Conservation (phyloP, 2,113 vertebrate species). For the Protobothrops flavoviridis region DNA sequence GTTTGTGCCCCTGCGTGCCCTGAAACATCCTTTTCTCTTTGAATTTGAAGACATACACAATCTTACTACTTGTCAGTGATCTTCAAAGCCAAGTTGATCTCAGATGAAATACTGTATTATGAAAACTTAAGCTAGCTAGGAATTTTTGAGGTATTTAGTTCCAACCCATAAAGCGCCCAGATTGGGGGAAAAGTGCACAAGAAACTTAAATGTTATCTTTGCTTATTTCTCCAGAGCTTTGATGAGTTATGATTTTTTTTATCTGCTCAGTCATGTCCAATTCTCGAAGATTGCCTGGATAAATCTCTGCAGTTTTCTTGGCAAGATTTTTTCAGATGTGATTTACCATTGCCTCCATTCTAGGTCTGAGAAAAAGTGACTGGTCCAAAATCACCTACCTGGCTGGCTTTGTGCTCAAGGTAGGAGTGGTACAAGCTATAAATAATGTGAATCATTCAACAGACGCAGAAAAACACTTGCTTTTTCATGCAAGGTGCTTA, state of each 20-base stretch:
- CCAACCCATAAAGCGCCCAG: not conserved
- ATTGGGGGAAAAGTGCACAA: not conserved
- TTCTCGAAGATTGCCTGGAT: not conserved
- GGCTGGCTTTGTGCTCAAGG: not conserved
- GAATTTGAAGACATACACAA: not conserved
- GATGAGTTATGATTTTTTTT: not conserved
- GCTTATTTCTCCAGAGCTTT: not conserved
- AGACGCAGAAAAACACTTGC: not conserved
- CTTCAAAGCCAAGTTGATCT: not conserved
- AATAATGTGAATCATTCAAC: not conserved
- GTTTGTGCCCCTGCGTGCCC: not conserved
- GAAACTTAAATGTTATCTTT: not conserved
- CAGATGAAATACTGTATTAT: not conserved
- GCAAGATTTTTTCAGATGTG: not conserved
- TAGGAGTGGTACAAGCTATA: not conserved
- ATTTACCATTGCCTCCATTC: not conserved
- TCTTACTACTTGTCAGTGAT: not conserved
- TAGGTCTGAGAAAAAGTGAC: not conserved
- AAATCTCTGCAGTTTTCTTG: not conserved
- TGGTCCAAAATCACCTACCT: not conserved
- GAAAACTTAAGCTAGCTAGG: not conserved
- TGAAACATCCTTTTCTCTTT: not conserved
- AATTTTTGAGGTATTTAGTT: not conserved
- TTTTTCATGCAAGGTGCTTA: not conserved
- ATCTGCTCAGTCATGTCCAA: not conserved